phyloP scores from a whole-genome alignment of 2,113 vertebrate species.

The Helogale parvula region DNA sequence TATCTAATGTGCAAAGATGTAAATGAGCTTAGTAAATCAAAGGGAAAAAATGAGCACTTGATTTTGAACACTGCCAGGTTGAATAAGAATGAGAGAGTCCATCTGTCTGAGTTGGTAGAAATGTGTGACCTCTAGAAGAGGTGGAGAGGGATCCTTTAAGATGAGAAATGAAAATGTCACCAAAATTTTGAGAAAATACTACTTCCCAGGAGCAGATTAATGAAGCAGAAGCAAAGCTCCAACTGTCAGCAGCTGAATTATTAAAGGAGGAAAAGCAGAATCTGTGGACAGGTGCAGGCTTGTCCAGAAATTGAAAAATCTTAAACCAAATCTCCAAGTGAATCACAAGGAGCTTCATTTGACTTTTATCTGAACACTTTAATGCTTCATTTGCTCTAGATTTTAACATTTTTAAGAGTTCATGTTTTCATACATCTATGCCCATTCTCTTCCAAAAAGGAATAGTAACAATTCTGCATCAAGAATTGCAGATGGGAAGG shows the following conservation, averaged over 20 bases:
- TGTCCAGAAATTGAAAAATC: conserved; percentile 46
- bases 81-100: conserved; percentile 42
- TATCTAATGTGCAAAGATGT: conserved; percentile 17
- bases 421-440: not conserved
- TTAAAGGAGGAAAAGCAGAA: conserved; percentile 55
- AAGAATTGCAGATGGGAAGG: not conserved
- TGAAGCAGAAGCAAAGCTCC: conserved; percentile 72
- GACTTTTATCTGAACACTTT: conserved; percentile 40
- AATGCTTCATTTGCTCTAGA: conserved; percentile 39
- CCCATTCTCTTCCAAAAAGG: not conserved
- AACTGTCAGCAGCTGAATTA: conserved; percentile 75
- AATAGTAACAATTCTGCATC: not conserved
- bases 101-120: conserved; percentile 60
- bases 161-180: conserved; percentile 81
- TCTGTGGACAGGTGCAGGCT: conserved; percentile 49
- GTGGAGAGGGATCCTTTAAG: conserved; percentile 61
- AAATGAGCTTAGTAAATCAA: conserved; percentile 43
- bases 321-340: conserved; percentile 1
- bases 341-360: conserved; percentile 37
- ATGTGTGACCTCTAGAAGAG: conserved; percentile 56
- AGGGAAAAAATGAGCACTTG: not conserved
- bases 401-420: conserved; percentile 47
- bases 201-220: conserved; percentile 76
- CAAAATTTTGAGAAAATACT: conserved; percentile 74
- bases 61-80: not conserved